Conservation (phyloP, 2,888 invertebrate species). For the Synanthedon vespiformis region DNA sequence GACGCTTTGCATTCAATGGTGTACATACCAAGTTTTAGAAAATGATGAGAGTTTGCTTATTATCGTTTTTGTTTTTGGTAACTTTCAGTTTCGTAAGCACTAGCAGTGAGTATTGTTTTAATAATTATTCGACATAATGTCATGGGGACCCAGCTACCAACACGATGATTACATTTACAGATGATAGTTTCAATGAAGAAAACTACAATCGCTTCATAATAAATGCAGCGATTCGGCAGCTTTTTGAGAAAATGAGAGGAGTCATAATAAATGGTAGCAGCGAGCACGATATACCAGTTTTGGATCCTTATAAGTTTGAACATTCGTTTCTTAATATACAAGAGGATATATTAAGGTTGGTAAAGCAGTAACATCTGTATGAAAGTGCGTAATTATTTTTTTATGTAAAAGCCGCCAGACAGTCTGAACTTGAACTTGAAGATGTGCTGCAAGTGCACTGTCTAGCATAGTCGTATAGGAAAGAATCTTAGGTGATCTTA, state of each 20-base stretch:
- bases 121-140: not conserved
- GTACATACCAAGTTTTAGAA: no score
- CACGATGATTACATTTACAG: not conserved
- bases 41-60: not conserved
- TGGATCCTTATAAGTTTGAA: conserved; percentile 18
- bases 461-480: no score
- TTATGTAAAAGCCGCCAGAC: not conserved
- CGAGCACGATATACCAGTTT: conserved; percentile 12
- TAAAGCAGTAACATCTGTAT: not conserved
- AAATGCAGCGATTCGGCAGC: conserved; percentile 15
- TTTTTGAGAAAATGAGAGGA: conserved; percentile 19
- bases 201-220: not conserved
- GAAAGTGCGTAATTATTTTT: not conserved
- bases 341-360: not conserved
- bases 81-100: not conserved
- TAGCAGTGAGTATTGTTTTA: not conserved
- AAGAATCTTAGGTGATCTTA: no score
- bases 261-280: conserved; percentile 15
- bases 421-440: no score
- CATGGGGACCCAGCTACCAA: no score
- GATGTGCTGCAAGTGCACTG: no score
- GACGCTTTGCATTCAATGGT: no score
- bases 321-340: not conserved
- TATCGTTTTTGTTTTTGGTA: not conserved
- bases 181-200: not conserved